These are phyloP conservation scores for Gymnarchus niloticus DNA, from an alignment of 2,113 vertebrate species.

Conservation along the genomic window DNA sequence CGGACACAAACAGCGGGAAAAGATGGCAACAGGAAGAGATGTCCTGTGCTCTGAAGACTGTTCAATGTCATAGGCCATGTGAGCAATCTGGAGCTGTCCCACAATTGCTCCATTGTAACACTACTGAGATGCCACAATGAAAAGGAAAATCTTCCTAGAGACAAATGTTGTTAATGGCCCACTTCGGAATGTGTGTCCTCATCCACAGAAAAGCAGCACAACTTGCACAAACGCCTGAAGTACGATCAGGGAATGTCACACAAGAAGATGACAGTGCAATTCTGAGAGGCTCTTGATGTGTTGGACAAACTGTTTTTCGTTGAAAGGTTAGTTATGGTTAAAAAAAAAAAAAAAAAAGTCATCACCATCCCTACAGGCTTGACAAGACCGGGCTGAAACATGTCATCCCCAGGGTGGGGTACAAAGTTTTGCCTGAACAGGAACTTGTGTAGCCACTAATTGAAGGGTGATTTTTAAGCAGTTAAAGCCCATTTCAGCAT, in stretches of 20 bases:
- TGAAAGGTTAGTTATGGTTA: constrained; percentile 75
- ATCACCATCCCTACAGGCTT: constrained; percentile 44
- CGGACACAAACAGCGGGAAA: not conserved
- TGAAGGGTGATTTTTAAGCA: constrained; percentile 82
- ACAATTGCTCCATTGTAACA: not conserved
- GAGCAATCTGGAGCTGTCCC: not conserved
- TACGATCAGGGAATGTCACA: not conserved
- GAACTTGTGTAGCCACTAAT: constrained; percentile 76
- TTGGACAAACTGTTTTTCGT: constrained; percentile 70
- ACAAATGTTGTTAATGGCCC: not conserved
- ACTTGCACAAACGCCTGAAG: not conserved
- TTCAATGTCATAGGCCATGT: not conserved
- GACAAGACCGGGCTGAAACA: not conserved
- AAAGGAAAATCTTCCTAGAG: not conserved
- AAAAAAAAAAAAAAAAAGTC: constrained; percentile 87
- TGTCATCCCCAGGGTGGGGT: constrained; percentile 47
- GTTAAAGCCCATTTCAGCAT: constrained; percentile 77
- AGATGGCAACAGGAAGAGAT: not conserved
- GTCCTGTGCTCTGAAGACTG: not conserved
- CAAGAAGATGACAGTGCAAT: not conserved
- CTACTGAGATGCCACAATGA: not conserved
- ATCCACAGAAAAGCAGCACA: not conserved
- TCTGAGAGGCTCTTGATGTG: constrained; percentile 69
- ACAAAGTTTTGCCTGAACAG: constrained; percentile 74
- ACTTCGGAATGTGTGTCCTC: not conserved